Conservation (phyloP, 2,797 vertebrate genomes). For the Falco concolor region DNA sequence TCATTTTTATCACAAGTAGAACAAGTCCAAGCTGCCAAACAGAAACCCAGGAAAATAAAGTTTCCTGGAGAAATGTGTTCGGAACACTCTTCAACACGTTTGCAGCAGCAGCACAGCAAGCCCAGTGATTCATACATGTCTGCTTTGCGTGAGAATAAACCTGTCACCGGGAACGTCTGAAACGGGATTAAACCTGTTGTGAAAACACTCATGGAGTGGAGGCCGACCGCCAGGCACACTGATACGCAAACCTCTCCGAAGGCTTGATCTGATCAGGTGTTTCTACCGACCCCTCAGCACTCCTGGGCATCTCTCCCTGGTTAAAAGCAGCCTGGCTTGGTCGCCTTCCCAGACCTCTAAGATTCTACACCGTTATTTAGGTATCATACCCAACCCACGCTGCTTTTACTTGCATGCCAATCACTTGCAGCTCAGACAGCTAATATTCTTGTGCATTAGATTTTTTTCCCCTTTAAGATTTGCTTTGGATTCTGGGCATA, state of each 20-base stretch:
- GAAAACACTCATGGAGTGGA: background rate
- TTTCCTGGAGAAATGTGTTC: background rate
- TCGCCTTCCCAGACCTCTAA: background rate
- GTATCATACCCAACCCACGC: background rate
- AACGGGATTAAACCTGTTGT: background rate
- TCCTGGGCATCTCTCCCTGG: background rate
- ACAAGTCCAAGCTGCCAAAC: background rate
- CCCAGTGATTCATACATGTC: background rate
- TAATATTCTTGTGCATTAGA: background rate
- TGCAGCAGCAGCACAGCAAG: background rate
- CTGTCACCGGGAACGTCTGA: background rate
- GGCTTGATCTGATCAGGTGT: background rate
- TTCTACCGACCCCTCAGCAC: background rate
- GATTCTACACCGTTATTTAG: background rate
- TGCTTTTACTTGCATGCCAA: background rate
- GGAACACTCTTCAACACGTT: fast-evolving
- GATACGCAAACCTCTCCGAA: background rate
- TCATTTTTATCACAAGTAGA: background rate
- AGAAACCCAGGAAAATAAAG: background rate
- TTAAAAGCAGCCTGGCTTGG: background rate
- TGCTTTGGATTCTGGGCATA: background rate
- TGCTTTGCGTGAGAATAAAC: background rate
- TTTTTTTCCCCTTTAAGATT: background rate
- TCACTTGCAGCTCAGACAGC: background rate
- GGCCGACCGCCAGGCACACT: background rate